Evolutionary conservation across 2,888 invertebrate species (phyloP), one percentile per base, ranked within the genome.

Genomic region (Drosophila helvetica): DNA sequence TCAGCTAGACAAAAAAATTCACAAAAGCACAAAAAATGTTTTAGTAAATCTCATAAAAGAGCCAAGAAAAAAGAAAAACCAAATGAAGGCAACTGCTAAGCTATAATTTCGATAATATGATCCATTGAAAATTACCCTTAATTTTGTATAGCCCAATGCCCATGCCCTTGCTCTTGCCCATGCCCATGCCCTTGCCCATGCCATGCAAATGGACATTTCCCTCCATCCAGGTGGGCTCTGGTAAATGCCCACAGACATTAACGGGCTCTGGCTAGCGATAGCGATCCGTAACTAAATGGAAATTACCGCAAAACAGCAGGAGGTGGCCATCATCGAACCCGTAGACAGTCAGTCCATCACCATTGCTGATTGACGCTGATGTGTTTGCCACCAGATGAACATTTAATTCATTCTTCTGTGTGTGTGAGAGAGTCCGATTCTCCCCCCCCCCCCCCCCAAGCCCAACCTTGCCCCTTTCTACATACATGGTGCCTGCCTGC

Each of bases 401-500:
- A 60, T 79, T 73, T 74, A 77, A 83, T 79, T 70, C 62, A 65
- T 56, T 70, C 75, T 66, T 57, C 38, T 50, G 33, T 19, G 15
- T 43, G 55, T 50, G 48, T 25, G 72, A 48, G 60, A 30, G 72
- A 43, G 60, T 30, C 43, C 18, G 53, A n/a, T 38, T 18, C 33
- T 22, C 4, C 22, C 22, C 3, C 22, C 22, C 22, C 3, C 5
- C 22, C 22, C n/a, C 19, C 22, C 12, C 33, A n/a, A 22, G 43
- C 30, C 19, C 47, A 22, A n/a, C n/a, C n/a, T n/a, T n/a, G 30
- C 22, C 22, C 33, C 45, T 19, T 45, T 52, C 17, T 30, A 12
- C 19, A 33, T 33, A 53, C 38, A 25, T 33, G n/a, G 33, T 22
- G 25, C 15, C 17, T n/a, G n/a, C n/a, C n/a, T n/a, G n/a, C n/a